Evolutionary conservation across 2,888 invertebrate species (phyloP).

Genomic region (Pollenia amentaria): DNA sequence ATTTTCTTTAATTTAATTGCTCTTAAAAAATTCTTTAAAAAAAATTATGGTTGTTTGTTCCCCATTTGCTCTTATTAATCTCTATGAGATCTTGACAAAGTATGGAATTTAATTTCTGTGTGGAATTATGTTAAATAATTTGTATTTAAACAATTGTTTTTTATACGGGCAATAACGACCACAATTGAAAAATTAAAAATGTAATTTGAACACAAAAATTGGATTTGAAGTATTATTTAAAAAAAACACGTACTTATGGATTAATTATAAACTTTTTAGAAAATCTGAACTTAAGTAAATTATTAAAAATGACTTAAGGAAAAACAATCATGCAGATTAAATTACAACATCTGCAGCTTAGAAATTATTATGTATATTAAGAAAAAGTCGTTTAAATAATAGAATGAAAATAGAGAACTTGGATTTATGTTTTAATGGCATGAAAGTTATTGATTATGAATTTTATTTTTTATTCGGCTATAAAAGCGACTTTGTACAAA

Average conservation of each 20-base stretch:
- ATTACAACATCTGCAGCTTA: neutral
- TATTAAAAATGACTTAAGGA: neutral
- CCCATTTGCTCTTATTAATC: slow-evolving; percentile 9
- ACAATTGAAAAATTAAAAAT: neutral
- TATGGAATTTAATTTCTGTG: neutral
- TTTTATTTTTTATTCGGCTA: too few relatives aligned
- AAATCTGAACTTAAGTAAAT: neutral
- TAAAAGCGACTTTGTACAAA: too few relatives aligned
- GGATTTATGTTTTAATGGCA: too few relatives aligned
- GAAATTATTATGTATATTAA: neutral
- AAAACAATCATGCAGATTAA: neutral
- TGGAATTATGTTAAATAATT: slow-evolving; percentile 6
- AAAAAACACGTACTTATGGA: neutral
- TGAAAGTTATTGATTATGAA: too few relatives aligned
- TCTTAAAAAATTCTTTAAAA: too few relatives aligned
- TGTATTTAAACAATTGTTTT: slow-evolving; percentile 17
- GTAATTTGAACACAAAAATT: neutral
- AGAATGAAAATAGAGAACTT: too few relatives aligned
- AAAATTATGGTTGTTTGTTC: neutral
- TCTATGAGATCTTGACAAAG: slow-evolving; percentile 14
- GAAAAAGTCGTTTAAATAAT: too few relatives aligned
- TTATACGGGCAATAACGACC: neutral
- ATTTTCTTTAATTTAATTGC: too few relatives aligned
- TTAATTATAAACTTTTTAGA: neutral
- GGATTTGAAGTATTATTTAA: neutral